Base-by-base conservation (phyloP, 2,113 vertebrate species). In the Pitta sordida region DNA sequence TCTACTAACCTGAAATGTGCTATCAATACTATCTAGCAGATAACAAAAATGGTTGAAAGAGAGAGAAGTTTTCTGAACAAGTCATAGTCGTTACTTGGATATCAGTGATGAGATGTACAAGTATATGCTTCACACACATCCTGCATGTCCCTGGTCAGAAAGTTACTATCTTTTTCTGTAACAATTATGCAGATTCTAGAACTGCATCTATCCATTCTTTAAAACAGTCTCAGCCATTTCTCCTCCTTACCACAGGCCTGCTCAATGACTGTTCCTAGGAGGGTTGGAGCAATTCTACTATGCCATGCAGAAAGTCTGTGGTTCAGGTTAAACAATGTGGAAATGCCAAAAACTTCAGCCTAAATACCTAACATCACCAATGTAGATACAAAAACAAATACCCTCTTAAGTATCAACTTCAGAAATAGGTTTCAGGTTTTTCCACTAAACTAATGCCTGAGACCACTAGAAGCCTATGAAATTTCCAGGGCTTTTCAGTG, bases 371-470 rank as follows among this genome's bases (percentile, higher is more conserved):
- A 60, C 3, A 73, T 87, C 94, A 94, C 1, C 56, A 91, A 62
- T 51, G 36, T 44, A 96, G 96, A 97, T 78, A 22, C 83, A 94
- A 86, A 86, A 83, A 2, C 44, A 93, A 84, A 88, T 39, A 74
- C 0, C 1, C 30, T 90, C 83, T 77, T 65, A 91, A 64, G 41
- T 36, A 92, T 90, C 78, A 85, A 3, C 34, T 83, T 95, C 62
- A 86, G 88, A 92, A 93, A 6, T 55, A 29, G 15, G 64, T 94
- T 94, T 89, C 73, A 86, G 78, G 58, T 81, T 95, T 95, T 71
- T 55, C 79, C 52, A 41, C 63, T 73, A 68, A 82, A 62, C 37
- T 46, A 49, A 83, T 2, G 3, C 44, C 48, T 78, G 44, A 46
- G n/a, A 84, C 39, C 17, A 79, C 44, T 27, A 83, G 39, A 84